Conservation (phyloP, 2,797 vertebrate genomes). For the Amblyraja radiata region DNA sequence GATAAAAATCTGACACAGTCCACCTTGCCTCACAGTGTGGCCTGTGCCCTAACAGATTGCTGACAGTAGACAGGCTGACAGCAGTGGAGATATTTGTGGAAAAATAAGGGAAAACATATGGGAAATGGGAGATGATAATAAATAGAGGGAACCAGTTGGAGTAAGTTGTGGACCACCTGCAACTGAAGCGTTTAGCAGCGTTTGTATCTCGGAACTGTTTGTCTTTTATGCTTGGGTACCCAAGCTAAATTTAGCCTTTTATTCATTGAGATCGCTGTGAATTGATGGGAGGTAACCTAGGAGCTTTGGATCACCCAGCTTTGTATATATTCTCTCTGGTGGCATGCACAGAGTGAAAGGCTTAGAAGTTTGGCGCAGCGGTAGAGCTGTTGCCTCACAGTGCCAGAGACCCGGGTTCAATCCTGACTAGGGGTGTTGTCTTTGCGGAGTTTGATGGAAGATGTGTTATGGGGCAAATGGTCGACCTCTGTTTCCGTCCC, state of each 20-base stretch:
- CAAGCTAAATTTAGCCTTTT: background rate
- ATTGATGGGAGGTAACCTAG: background rate
- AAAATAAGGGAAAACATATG: conserved; percentile 26
- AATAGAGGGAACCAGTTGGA: background rate
- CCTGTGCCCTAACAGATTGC: conserved; percentile 28
- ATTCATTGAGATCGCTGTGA: background rate
- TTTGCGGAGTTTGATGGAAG: no score
- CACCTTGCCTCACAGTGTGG: background rate
- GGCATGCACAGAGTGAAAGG: background rate
- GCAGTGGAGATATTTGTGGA: background rate
- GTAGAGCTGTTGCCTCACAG: no score
- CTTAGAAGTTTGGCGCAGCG: background rate
- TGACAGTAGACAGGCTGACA: background rate
- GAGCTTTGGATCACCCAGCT: background rate
- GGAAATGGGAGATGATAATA: background rate
- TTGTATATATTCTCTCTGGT: background rate
- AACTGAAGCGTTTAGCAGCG: background rate
- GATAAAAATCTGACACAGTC: background rate
- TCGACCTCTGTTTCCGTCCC: no score
- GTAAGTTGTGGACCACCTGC: background rate
- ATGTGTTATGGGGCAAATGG: no score
- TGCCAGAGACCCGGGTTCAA: no score
- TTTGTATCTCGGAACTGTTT: background rate
- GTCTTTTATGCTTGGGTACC: background rate
- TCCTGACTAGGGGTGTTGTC: no score